Percentiles rank a stretch among this genome's conserved stretches.
These are phyloP conservation scores for Dromas ardeola DNA, from an alignment of 2,113 vertebrate species.

Conservation along the genomic window DNA sequence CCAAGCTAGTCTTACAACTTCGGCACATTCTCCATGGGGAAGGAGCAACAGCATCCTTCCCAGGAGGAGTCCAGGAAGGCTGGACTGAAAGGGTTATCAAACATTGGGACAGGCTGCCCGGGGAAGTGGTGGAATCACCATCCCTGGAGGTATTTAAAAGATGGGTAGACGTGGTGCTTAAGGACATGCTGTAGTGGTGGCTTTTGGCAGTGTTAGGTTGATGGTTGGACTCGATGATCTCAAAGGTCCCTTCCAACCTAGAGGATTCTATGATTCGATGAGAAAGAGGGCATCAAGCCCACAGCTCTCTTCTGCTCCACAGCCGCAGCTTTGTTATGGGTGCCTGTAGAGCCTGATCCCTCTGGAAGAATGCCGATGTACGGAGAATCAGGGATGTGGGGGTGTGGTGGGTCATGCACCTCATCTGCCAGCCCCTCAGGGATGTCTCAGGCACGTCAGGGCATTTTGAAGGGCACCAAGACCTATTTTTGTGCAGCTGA, in stretches of 20 bases:
- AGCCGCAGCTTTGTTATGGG: not conserved
- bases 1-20: not conserved
- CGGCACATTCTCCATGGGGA: fast-evolving
- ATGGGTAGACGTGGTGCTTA: not conserved
- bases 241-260: not conserved
- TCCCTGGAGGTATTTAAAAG: not conserved
- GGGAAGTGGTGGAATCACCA: not conserved
- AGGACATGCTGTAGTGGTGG: not conserved
- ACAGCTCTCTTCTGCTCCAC: not conserved
- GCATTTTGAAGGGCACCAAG: not conserved
- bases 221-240: not conserved
- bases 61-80: not conserved
- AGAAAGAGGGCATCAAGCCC: not conserved
- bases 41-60: not conserved
- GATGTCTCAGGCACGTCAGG: not conserved
- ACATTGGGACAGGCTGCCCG: not conserved
- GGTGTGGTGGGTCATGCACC: not conserved
- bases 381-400: fast-evolving
- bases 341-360: not conserved
- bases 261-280: not conserved
- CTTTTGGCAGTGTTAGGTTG: not conserved
- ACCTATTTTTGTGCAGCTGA: not conserved
- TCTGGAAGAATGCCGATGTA: not conserved
- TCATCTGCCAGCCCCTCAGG: not conserved
- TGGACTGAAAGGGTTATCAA: not conserved